phyloP scores from a whole-genome alignment of 2,888 invertebrate species.

The Lasioglossum zephyrum region DNA sequence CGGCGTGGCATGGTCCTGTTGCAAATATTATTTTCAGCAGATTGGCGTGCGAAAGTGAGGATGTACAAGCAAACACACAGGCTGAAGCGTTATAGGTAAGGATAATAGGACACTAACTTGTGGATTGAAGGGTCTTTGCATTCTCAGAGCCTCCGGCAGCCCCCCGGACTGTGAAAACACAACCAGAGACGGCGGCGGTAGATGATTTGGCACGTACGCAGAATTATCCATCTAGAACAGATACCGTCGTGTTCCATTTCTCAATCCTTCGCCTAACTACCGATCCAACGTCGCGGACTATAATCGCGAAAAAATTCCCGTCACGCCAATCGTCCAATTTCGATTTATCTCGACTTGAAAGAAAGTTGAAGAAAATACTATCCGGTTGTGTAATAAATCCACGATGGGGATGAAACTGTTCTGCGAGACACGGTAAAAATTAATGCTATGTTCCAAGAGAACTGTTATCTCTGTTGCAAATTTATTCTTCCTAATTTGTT shows the following conservation, averaged over 20 bases:
- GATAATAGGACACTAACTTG: constrained; percentile 86
- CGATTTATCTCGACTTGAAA: too few relatives aligned
- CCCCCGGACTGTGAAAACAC: constrained; percentile 91
- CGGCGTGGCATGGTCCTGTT: not conserved
- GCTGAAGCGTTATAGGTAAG: constrained; percentile 62
- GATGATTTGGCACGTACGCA: constrained; percentile 89
- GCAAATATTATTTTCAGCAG: constrained; percentile 52
- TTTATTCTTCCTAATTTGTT: too few relatives aligned
- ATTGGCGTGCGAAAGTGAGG: constrained; percentile 10
- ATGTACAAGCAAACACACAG: constrained; percentile 31
- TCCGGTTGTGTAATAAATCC: too few relatives aligned
- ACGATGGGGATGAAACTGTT: too few relatives aligned
- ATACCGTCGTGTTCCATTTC: constrained; percentile 63
- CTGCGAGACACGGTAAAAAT: too few relatives aligned
- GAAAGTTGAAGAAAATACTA: too few relatives aligned
- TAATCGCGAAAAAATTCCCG: not conserved
- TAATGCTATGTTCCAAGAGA: too few relatives aligned
- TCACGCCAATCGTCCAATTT: not conserved
- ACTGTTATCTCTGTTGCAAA: too few relatives aligned
- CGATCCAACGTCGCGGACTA: constrained; percentile 7
- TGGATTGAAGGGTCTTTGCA: constrained; percentile 91
- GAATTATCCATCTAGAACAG: constrained; percentile 90
- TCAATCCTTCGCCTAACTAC: constrained; percentile 29
- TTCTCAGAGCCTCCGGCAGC: constrained; percentile 90
- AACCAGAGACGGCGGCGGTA: constrained; percentile 90